Evolutionary conservation across 2,113 vertebrate species (phyloP).

Genomic region (Aythya baeri): DNA sequence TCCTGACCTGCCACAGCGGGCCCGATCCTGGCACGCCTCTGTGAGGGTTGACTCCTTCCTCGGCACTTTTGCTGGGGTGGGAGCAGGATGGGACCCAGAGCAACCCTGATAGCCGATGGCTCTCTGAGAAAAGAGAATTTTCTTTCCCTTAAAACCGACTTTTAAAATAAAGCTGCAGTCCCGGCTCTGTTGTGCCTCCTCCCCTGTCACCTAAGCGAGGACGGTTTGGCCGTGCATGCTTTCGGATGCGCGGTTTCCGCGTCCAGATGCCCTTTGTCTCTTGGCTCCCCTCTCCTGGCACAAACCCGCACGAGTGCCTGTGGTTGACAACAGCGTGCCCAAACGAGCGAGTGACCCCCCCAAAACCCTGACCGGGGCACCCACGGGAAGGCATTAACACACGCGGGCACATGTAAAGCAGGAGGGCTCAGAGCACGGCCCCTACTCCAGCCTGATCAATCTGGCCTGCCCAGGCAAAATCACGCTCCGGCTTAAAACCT

Average conservation of each 20-base stretch:
- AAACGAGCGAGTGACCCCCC: conserved; percentile 21
- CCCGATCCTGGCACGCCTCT: neutral
- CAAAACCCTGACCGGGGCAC: neutral
- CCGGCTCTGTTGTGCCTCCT: neutral
- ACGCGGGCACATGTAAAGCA: neutral
- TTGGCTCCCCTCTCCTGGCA: conserved; percentile 38
- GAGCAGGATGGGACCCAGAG: neutral
- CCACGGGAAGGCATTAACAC: neutral
- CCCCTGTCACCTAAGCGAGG: neutral
- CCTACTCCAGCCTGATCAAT: neutral
- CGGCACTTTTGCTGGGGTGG: neutral
- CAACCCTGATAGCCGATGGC: neutral
- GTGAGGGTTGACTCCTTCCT: neutral
- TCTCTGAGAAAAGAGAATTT: neutral
- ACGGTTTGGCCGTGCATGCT: neutral
- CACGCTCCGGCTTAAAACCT: neutral
- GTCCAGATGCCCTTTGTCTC: conserved; percentile 45
- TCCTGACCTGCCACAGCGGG: neutral
- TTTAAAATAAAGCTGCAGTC: neutral
- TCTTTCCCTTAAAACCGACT: neutral
- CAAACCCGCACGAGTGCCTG: conserved; percentile 27
- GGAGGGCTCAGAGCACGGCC: neutral
- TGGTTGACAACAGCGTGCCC: conserved; percentile 46
- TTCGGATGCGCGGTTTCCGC: conserved; percentile 3
- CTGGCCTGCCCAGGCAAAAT: neutral